These are phyloP conservation scores for Pteruthius melanotis DNA, from an alignment of 2,113 vertebrate species.

Conservation along the genomic window DNA sequence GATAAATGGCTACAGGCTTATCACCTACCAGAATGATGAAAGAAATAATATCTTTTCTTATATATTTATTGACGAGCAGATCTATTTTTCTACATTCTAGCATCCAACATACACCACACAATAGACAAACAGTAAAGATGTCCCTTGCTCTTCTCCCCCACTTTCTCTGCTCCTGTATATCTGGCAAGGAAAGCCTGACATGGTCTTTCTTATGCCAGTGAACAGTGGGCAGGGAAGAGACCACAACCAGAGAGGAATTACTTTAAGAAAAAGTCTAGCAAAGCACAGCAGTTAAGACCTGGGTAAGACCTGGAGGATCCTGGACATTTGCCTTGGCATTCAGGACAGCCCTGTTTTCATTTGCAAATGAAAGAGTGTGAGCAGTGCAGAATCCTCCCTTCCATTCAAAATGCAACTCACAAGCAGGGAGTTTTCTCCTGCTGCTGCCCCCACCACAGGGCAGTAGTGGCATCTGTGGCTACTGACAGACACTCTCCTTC, in stretches of 20 bases:
- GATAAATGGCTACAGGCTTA: constrained; percentile 40
- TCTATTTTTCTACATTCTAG: not conserved
- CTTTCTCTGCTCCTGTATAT: not conserved
- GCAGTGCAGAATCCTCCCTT: not conserved
- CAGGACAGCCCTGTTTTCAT: not conserved
- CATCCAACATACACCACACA: not conserved
- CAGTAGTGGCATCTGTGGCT: not conserved
- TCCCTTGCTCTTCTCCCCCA: not conserved
- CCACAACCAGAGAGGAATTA: not conserved
- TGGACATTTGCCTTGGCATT: not conserved
- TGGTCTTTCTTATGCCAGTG: not conserved
- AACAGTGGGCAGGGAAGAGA: not conserved
- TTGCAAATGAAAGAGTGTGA: not conserved
- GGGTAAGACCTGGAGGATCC: not conserved
- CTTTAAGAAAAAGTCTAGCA: not conserved
- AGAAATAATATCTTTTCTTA: not conserved
- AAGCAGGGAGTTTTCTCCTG: not conserved
- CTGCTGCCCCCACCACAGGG: not conserved
- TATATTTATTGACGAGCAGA: not conserved
- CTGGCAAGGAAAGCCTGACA: not conserved
- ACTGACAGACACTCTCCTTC: not conserved
- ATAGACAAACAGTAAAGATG: not conserved
- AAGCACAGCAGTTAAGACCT: not conserved
- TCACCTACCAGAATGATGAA: constrained; percentile 3
- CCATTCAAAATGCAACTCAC: not conserved